Evolutionary conservation across 1,140 invertebrate genomes (phyloP), one percentile per base, ranked within the genome.

Genomic region (Paramacrobiotus metropolitanus): DNA sequence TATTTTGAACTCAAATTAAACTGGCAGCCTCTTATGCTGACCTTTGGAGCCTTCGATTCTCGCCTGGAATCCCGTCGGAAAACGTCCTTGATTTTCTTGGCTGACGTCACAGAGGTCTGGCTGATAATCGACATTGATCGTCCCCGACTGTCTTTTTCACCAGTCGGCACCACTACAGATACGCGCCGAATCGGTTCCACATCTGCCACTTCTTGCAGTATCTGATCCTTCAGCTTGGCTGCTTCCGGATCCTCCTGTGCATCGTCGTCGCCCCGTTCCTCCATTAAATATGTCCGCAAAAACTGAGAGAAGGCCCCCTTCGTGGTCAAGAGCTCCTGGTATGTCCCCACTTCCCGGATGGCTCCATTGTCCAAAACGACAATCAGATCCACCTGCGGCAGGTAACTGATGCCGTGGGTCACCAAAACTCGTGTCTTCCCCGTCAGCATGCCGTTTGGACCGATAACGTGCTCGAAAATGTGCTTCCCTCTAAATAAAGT

Each of bases 301-400:
- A 78, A 69, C n/a, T 66, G 66, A 15, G 73, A 65, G 67, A 78
- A 79, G 44, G 76, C 74, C n/a, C 66, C 65, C 55, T 68, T 67
- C 21, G 66, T 66, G 2, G 63, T 64, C 61, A 87, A 63, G 15
- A 78, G 65, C 28, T 72, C 67, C 28, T 69, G 66, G 66, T 78
- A 76, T 2, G 68, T 71, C 2, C 75, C 77, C 44, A 69, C 66
- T 55, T 73, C 73, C 9, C 71, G 66, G 28, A 79, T 71, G 60
- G 64, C 64, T 20, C 78, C 77, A 59, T 73, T 68, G 63, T 72
- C 67, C 70, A 80, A 73, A n/a, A 76, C 68, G 44, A 78, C 67
- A 21, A 80, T 72, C 34, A 73, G 67, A 67, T 79, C 75, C 9
- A n/a, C n/a, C 34, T 40, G 34, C 9, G 34, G 34, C 9, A 40